Conservation (phyloP, 2,113 vertebrate species). For the Tiliqua scincoides region DNA sequence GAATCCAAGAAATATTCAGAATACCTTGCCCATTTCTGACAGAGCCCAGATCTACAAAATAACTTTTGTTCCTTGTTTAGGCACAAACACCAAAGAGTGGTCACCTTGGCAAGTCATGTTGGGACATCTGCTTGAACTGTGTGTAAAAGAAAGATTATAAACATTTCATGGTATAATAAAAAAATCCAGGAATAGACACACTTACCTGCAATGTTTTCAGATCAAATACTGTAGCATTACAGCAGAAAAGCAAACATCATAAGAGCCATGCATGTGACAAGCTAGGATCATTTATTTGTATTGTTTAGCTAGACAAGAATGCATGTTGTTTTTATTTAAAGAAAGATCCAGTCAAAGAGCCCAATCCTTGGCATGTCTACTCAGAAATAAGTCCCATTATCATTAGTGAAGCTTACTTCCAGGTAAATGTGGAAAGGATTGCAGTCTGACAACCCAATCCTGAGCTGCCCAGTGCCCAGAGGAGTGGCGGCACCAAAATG, state of each 20-base stretch:
- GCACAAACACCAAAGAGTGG: background rate
- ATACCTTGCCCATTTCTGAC: background rate
- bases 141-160: background rate
- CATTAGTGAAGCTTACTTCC: too few species aligned
- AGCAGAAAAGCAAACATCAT: background rate
- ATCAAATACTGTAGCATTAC: background rate
- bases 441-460: too few species aligned
- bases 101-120: background rate
- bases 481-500: too few species aligned
- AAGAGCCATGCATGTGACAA: constrained; percentile 6
- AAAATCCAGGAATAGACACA: accelerated
- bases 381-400: too few species aligned
- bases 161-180: background rate
- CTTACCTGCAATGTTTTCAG: background rate
- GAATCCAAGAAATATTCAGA: background rate
- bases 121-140: background rate
- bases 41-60: background rate
- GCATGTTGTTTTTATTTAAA: too few species aligned
- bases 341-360: too few species aligned
- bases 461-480: too few species aligned
- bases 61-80: background rate
- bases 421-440: too few species aligned
- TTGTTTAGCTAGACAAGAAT: background rate
- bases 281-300: constrained; percentile 13
- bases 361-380: too few species aligned